Evolutionary conservation across 2,113 vertebrate genomes (phyloP).

Genomic region (Lamprotornis superbus): DNA sequence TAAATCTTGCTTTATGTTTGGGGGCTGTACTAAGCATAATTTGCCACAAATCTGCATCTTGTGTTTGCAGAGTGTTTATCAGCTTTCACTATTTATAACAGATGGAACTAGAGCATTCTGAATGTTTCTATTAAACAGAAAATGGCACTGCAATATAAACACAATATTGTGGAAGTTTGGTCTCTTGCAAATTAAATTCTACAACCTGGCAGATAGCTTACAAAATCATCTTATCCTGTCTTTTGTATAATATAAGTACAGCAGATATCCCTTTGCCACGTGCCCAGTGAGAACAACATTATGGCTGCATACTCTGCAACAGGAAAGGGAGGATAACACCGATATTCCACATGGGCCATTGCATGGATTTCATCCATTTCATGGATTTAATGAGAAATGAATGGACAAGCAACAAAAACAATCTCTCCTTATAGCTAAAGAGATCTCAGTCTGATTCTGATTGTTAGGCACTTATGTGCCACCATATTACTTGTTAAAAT

Average conservation of each 20-base stretch:
- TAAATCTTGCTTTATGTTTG: slow-evolving; percentile 75
- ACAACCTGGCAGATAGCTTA: slow-evolving; percentile 72
- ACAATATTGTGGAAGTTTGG: slow-evolving; percentile 78
- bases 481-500: neutral
- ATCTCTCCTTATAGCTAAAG: neutral
- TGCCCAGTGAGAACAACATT: neutral
- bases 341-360: neutral
- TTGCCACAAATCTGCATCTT: slow-evolving; percentile 75
- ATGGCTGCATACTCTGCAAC: neutral
- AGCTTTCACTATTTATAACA: slow-evolving; percentile 75
- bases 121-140: slow-evolving; percentile 80
- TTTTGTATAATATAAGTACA: slow-evolving; percentile 23
- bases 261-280: slow-evolving; percentile 34
- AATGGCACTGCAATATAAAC: slow-evolving; percentile 74
- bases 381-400: neutral
- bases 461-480: neutral
- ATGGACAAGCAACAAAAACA: neutral
- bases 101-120: slow-evolving; percentile 74
- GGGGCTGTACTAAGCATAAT: slow-evolving; percentile 57
- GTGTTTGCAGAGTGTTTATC: slow-evolving; percentile 76
- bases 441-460: neutral
- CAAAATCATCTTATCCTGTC: slow-evolving; percentile 63
- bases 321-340: neutral
- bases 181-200: slow-evolving; percentile 79
- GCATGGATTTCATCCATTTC: neutral